Percentiles rank a stretch among this genome's conserved stretches.
Conservation (phyloP, 1,140 invertebrate genomes). For the Eupeodes corollae region DNA sequence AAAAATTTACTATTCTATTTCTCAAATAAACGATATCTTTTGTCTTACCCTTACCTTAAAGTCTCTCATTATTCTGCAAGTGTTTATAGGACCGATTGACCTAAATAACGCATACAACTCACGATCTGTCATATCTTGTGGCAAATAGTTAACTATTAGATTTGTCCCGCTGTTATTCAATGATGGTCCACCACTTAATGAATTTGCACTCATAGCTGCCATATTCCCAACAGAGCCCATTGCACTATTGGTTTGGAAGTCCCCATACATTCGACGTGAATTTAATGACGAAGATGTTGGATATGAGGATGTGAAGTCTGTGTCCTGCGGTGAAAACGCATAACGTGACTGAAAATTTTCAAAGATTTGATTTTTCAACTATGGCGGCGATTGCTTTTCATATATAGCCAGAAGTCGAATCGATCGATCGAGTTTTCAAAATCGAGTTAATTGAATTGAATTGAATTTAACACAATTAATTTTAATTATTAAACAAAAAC, state of each 20-base stretch:
- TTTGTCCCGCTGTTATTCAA: conserved; percentile 49
- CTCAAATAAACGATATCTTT: not conserved
- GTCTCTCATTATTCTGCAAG: conserved; percentile 84
- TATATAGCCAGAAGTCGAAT: not conserved
- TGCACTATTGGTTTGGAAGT: conserved; percentile 26
- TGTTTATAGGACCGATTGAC: conserved; percentile 75
- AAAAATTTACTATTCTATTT: conserved; percentile 5
- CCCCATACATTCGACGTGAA: conserved; percentile 27
- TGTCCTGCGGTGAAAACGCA: conserved; percentile 39
- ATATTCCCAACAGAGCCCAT: conserved; percentile 29
- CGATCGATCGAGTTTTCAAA: not conserved
- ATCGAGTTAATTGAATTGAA: not conserved
- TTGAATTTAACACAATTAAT: not conserved
- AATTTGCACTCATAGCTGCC: conserved; percentile 34
- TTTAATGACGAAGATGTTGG: conserved; percentile 22
- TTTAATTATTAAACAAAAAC: not conserved
- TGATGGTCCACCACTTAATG: conserved; percentile 16
- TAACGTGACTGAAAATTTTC: conserved; percentile 34
- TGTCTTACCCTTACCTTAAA: conserved; percentile 52
- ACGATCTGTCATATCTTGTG: conserved; percentile 84
- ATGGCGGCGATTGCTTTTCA: conserved; percentile 10
- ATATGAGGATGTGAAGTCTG: conserved; percentile 35
- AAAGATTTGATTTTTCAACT: conserved; percentile 13
- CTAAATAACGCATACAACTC: conserved; percentile 82
- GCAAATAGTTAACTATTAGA: conserved; percentile 91